Base-by-base conservation (phyloP, 2,888 invertebrate species). In the Drosophila recens region DNA sequence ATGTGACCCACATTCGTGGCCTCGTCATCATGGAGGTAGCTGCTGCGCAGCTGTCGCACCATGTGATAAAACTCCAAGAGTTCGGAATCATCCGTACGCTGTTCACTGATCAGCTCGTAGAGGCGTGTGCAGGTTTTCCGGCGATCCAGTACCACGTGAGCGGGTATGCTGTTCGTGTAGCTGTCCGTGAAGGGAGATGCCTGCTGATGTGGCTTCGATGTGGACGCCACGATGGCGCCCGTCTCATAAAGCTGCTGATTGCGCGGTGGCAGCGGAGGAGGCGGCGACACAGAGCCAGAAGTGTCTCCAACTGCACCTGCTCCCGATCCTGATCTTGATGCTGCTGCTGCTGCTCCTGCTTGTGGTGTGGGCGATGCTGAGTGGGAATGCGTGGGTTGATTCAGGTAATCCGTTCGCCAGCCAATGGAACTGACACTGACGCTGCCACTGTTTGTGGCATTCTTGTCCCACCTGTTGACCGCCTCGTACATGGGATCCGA, bases 1-100 rank as follows among this genome's bases (percentile, higher is more conserved):
- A 98, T 96, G 89, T 98, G 95, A 0, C 98, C 98, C 43, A 96
- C 95, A 93, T 99, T 98, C 13, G 97, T 96, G 66, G 93, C 94
- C 20, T 94, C 94, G 92, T 98, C 97, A 57, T 95, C 94, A 90
- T 96, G 95, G 0, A 94, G 94, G 92, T 96, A 98, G 86, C 95
- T 95, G 95, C 92, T 95, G 94, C 97, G 94, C 36, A 97, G 94
- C 76, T 95, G 95, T 75, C 96, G 95, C 3, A 97, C 96, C 96
- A 97, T 97, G 87, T 95, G 94, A 90, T 97, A 95, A 92, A 97
- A 97, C 33, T 96, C 96, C 85, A 95, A 94, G 61, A 97, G 94
- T 91, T 97, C 97, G 43, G 95, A 94, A 91, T 97, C 97, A 77
- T 95, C 95, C 15, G 94, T 94, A 82, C 95, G 94, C 17, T 94